Evolutionary conservation across 2,888 invertebrate species (phyloP).

Genomic region (Pristionchus fissidentatus): DNA sequence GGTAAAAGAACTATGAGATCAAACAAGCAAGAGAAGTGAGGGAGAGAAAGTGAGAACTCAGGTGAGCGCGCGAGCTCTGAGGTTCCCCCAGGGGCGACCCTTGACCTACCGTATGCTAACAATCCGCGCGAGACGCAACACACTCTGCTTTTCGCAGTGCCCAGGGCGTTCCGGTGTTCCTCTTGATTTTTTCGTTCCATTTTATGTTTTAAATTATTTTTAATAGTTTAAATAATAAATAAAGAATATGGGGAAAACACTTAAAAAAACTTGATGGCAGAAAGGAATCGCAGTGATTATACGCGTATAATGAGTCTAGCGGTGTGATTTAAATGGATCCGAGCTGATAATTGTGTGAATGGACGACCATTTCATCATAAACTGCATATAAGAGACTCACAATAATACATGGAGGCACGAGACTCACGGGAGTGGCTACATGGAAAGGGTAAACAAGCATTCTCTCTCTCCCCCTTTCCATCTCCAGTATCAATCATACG

Average conservation of each 20-base stretch:
- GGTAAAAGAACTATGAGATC: constrained; percentile 11
- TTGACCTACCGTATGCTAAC: constrained; percentile 28
- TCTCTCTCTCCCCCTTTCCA: not conserved
- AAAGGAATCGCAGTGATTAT: not conserved
- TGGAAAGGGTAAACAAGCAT: constrained; percentile 19
- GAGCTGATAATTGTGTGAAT: too few species aligned
- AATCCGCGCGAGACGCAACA: not conserved
- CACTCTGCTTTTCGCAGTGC: not conserved
- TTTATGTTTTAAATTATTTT: not conserved
- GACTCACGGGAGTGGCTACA: not conserved
- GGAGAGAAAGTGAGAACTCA: not conserved
- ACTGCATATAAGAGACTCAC: not conserved
- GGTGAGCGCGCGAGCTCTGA: not conserved
- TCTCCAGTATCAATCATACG: constrained; percentile 30
- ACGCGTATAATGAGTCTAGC: not conserved
- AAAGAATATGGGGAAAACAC: not conserved
- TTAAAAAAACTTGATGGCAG: not conserved
- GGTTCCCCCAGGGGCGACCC: not conserved
- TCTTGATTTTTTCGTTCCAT: not conserved
- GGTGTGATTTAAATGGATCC: not conserved
- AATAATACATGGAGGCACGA: not conserved
- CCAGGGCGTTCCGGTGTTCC: too few species aligned
- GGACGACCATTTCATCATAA: not conserved
- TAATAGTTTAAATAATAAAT: not conserved
- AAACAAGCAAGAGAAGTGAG: constrained; percentile 33